A percentile compares a stretch with the other conserved stretches of the same genome.
phyloP scores from a whole-genome alignment of 1,140 invertebrate genomes.

The Eriocheir sinensis region DNA sequence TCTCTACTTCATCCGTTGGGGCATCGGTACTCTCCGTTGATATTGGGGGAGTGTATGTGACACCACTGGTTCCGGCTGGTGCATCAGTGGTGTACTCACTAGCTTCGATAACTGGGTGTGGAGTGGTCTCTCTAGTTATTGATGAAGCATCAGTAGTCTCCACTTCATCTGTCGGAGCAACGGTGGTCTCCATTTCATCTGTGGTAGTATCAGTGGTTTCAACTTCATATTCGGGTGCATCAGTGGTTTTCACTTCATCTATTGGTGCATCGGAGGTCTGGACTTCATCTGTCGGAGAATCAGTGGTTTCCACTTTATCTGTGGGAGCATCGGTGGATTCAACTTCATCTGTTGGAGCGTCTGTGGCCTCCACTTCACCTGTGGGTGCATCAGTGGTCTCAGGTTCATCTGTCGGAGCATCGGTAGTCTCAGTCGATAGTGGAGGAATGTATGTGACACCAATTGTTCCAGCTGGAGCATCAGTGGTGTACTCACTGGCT shows the following conservation, averaged over 20 bases:
- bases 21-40: neutral
- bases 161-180: too few species aligned
- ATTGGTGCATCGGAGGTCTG: neutral
- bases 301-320: too few species aligned
- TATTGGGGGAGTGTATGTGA: neutral
- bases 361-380: neutral
- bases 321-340: too few species aligned
- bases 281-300: too few species aligned
- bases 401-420: slow-evolving; percentile 29
- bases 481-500: slow-evolving; percentile 39
- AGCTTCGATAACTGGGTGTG: too few species aligned
- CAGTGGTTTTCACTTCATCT: neutral
- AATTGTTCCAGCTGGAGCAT: neutral
- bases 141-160: neutral
- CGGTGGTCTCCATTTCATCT: neutral
- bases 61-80: neutral
- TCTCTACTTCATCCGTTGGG: neutral
- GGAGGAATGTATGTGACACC: neutral
- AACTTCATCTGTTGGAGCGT: neutral
- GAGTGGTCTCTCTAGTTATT: neutral
- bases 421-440: slow-evolving; percentile 14
- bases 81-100: neutral
- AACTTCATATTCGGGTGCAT: neutral
- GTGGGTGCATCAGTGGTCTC: slow-evolving; percentile 40
- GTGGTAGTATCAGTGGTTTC: slow-evolving; percentile 2